Evolutionary conservation across 1,140 invertebrate genomes (phyloP).

Genomic region (Ctenoplectra terminalis): DNA sequence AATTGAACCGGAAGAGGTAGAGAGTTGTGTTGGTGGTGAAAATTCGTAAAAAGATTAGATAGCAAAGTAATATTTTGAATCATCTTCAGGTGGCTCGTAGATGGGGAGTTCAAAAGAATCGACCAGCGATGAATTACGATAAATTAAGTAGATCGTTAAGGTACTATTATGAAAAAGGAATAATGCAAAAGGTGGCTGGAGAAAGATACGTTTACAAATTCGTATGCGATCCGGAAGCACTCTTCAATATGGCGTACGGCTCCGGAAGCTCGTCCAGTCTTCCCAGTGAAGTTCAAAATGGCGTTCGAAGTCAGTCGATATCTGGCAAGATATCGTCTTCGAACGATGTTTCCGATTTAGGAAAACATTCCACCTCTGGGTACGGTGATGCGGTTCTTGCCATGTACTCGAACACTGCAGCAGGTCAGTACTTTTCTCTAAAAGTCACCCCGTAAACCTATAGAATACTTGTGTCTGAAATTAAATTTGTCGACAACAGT

Average conservation of each 20-base stretch:
- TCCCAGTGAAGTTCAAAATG: conserved; percentile 57
- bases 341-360: conserved; percentile 61
- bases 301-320: conserved; percentile 57
- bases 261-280: conserved; percentile 51
- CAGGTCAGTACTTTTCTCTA: conserved; percentile 49
- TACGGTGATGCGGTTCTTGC: conserved; percentile 74
- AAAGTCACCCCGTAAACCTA: no score
- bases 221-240: conserved; percentile 95
- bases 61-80: neutral
- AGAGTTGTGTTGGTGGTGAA: neutral
- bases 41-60: neutral
- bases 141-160: conserved; percentile 95
- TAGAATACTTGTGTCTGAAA: no score
- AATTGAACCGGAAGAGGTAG: conserved; percentile 96
- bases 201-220: conserved; percentile 98
- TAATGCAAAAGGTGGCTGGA: conserved; percentile 98
- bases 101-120: conserved; percentile 93
- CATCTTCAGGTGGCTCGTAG: conserved; percentile 88
- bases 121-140: conserved; percentile 98
- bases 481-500: conserved; percentile 60
- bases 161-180: conserved; percentile 99
- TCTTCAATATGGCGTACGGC: conserved; percentile 93
- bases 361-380: conserved; percentile 63
- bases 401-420: conserved; percentile 74
- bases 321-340: conserved; percentile 59